Evolutionary conservation across 2,888 invertebrate species (phyloP).

Genomic region (Prionchulus punctatus): DNA sequence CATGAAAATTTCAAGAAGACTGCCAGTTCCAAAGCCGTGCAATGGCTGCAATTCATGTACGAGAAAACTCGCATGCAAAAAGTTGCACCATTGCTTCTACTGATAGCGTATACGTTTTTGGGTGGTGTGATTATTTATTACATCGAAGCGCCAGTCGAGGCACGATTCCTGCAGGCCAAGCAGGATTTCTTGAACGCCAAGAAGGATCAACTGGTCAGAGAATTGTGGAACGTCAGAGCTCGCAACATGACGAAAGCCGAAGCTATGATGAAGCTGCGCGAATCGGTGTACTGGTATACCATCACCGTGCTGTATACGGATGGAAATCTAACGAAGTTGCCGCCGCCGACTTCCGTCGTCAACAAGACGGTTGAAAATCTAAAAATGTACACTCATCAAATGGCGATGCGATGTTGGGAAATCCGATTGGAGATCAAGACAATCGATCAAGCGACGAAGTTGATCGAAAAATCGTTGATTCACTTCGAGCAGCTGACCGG

Average conservation of each 20-base stretch:
- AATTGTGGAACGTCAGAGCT: neutral
- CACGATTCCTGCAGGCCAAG: neutral
- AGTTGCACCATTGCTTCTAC: neutral
- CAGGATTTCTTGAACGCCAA: neutral
- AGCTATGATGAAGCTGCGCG: neutral
- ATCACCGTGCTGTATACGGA: neutral
- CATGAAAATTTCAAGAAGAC: too few relatives aligned
- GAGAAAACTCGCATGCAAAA: neutral
- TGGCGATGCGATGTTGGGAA: slow-evolving; percentile 4
- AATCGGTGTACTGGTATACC: slow-evolving; percentile 2
- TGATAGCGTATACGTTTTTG: neutral
- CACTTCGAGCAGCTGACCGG: neutral
- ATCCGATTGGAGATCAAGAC: neutral
- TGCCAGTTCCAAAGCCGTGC: too few relatives aligned
- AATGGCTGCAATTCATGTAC: neutral
- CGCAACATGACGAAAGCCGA: neutral
- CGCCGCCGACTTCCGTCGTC: neutral
- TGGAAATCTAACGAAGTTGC: neutral
- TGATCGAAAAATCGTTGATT: neutral
- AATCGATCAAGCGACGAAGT: neutral
- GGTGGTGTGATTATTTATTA: slow-evolving; percentile 1
- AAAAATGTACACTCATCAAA: neutral
- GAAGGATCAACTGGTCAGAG: neutral
- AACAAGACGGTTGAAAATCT: neutral
- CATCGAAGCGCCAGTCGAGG: neutral